Evolutionary conservation across 2,888 invertebrate species (phyloP), one percentile per base, ranked within the genome.

Genomic region (Glyphotaelius pellucidus): DNA sequence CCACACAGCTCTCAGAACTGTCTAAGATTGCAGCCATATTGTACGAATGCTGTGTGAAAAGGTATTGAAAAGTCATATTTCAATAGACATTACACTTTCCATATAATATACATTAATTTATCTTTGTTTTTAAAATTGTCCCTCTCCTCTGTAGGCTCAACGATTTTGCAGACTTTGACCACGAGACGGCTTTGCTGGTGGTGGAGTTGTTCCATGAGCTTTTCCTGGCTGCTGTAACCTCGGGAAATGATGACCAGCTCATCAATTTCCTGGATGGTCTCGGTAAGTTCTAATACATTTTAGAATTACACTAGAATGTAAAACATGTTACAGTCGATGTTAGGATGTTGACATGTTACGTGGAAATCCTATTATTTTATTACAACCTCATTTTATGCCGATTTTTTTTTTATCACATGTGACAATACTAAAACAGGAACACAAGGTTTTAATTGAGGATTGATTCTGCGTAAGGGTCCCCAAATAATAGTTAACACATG

Each of bases 121-220:
- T 47, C 3, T 47, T 47, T 47, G 47, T 47, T 47, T 47, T 47
- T 14, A 4, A 25, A 67, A 25, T 19, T 67, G 25, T n/a, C 25
- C 25, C 25, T 67, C n/a, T 67, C 67, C 9, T 67, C 25, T n/a
- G 5, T 67, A 93, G 93, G 80, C 87, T 93, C 31, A 91, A 92
- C 19, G 92, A 93, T 42, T 93, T 93, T 67, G 80, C 89, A 30
- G 92, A 92, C 35, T 93, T 93, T 80, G 92, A 93, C 31, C 90
- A 90, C 19, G 93, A 93, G 81, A 92, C 92, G 12, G 91, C 92
- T 4, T 88, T 93, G 19, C 91, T 93, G 47, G 90, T 90, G 32
- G 90, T 91, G 11, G 93, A 93, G 86, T 88, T 91, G 81, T 93
- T 93, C 83, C 81, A 93, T 3, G 91, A 91, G 67, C 25, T 93